Evolutionary conservation across 2,797 vertebrate genomes (phyloP), one percentile per base, ranked within the genome.

Genomic region (Dipus sagitta): DNA sequence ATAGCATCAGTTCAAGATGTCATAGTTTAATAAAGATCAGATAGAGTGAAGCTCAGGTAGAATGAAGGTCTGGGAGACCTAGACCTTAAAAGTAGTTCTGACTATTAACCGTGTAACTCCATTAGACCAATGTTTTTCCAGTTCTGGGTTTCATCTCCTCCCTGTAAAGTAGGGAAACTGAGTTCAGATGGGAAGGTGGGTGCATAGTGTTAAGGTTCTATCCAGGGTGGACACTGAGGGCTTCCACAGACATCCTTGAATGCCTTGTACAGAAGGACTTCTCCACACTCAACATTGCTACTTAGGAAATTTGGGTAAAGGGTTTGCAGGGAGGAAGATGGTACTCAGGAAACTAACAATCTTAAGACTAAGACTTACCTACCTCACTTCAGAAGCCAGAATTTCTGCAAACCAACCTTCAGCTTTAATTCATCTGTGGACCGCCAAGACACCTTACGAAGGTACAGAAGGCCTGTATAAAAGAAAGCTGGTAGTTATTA

Each of bases 401-500:
- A 92, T 80, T 71, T 87, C 77, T 62, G 21, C 68, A 92, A 93
- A 80, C 3, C 0, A 18, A 20, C 28, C 17, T 75, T 91, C 52
- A 70, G 5, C 21, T 15, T 4, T 91, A 88, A 70, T 60, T 54
- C 5, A 58, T 15, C 18, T 74, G 74, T 1, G 5, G 38, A 74
- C 34, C 52, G 15, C 67, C 15, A 38, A 2, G 21, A 12, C 15
- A 42, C 54, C 67, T 86, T 64, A 38, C 18, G 10, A 32, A 78
- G 77, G 26, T 9, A 72, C 38, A 24, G 42, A 20, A 28, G 58
- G 17, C 5, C 38, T 74, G 47, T 32, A 78, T 24, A 21, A 93
- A 70, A 91, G 34, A 93, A 70, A 91, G 34, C 21, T 72, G 64
- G 60, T 65, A 77, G 42, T 84, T 87, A 64, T 62, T 32, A 88